Base-by-base conservation (phyloP, 2,113 vertebrate species). In the Sinocyclocheilus anophthalmus region DNA sequence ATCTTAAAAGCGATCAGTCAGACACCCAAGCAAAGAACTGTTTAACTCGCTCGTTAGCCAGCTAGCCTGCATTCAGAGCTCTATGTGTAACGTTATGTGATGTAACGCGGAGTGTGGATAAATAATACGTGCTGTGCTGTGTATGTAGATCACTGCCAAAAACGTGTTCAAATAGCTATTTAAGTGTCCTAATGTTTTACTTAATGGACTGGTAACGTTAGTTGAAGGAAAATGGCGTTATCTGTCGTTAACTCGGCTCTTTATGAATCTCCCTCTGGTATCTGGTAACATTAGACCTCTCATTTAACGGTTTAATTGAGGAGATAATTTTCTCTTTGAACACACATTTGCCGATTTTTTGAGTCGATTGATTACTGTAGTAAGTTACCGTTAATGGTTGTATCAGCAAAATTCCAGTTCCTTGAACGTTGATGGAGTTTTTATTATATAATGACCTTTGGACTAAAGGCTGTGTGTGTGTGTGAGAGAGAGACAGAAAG, bases 391-490 rank as follows among this genome's bases (percentile, higher is more conserved):
- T 55, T 55, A 24, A 13, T 26, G 37, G 5, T 12, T 20, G n/a
- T 20, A 67, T 45, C 10, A 18, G 37, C 13, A 8, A 45, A 45
- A 26, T 26, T 65, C 8, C 1, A 45, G 57, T 24, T 26, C 22
- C 3, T 63, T 81, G 11, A 30, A n/a, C n/a, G 8, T 11, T 4
- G 13, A 81, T 79, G 57, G 7, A 3, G 5, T 42, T 57, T 86
- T 53, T 81, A 37, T 67, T 42, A 61, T 42, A 75, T 50, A 50
- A 13, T 70, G 84, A 87, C 79, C 88, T 83, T 89, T 87, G 75
- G 72, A 89, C 73, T 50, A 14, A 22, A 26, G 63, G 45, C 9
- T 81, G 13, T 37, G 65, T 53, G 61, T 69, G 8, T 22, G 9
- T 50, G 4, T 1, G 14, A 4, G 50, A 1, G 57, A 10, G 57